Evolutionary conservation across 1,140 invertebrate species (phyloP).

Genomic region (Drosophila triauraria): DNA sequence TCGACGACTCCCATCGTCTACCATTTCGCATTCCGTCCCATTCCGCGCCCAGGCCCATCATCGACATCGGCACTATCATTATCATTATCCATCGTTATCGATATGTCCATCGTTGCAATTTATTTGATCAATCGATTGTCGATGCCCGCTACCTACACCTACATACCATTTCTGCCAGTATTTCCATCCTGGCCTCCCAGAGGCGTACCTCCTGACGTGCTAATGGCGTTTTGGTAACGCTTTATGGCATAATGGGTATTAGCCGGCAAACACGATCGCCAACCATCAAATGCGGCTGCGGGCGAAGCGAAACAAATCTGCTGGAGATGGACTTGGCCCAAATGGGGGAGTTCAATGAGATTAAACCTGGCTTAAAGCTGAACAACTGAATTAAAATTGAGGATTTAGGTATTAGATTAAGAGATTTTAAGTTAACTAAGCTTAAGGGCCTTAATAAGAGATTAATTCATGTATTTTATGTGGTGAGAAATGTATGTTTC

Average conservation of each 20-base stretch:
- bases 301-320: conserved; percentile 3
- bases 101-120: conserved; percentile 35
- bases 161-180: conserved; percentile 2
- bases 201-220: conserved; percentile 69
- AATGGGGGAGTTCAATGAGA: neutral
- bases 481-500: too few relatives aligned
- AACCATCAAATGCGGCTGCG: conserved; percentile 38
- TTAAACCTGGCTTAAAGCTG: neutral
- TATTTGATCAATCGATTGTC: conserved; percentile 51
- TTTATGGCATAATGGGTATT: conserved; percentile 71
- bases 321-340: conserved; percentile 27
- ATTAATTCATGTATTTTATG: too few relatives aligned
- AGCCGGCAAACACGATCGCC: conserved; percentile 59
- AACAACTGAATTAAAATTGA: neutral
- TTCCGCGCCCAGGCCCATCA: conserved; percentile 30
- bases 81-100: conserved; percentile 47
- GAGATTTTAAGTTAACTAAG: too few relatives aligned
- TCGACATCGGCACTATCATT: conserved; percentile 33
- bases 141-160: conserved; percentile 28
- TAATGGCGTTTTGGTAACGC: conserved; percentile 74
- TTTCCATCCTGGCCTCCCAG: conserved; percentile 22
- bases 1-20: neutral
- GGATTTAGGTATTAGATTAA: too few relatives aligned
- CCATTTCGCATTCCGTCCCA: conserved; percentile 6
- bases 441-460: too few relatives aligned